Evolutionary conservation across 2,797 vertebrate species (phyloP).

Genomic region (Hydrocynus forskahlii): DNA sequence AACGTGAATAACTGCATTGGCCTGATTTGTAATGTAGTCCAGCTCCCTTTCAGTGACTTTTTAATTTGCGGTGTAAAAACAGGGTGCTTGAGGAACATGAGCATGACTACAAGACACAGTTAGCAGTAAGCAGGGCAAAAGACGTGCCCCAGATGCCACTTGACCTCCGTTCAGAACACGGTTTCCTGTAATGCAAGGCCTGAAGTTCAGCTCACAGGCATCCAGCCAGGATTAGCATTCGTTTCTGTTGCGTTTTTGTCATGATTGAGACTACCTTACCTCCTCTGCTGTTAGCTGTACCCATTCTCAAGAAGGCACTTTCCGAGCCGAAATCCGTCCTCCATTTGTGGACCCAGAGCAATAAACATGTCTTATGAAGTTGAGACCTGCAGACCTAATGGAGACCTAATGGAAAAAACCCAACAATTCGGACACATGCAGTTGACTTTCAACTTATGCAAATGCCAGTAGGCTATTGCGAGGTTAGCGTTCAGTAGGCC

Average conservation of each 20-base stretch:
- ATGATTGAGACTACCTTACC: constrained; percentile 74
- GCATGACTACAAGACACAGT: constrained; percentile 15
- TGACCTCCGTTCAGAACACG: not conserved
- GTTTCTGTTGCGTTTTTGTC: constrained; percentile 65
- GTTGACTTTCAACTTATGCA: constrained; percentile 85
- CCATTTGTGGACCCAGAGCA: constrained; percentile 83
- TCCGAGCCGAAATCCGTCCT: constrained; percentile 72
- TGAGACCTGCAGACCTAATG: constrained; percentile 81
- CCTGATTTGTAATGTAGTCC: constrained; percentile 38
- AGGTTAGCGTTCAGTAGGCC: constrained; percentile 82
- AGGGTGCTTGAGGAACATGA: constrained; percentile 30
- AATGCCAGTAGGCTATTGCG: constrained; percentile 81
- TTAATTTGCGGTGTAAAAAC: constrained; percentile 4
- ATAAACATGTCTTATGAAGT: constrained; percentile 79
- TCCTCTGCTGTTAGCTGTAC: constrained; percentile 74
- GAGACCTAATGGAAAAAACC: constrained; percentile 60
- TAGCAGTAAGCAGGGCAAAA: constrained; percentile 1
- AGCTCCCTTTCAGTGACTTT: constrained; percentile 11
- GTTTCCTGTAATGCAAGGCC: constrained; percentile 57
- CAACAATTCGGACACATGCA: constrained; percentile 81
- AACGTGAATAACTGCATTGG: constrained; percentile 34
- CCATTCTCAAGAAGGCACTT: constrained; percentile 73
- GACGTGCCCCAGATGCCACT: not conserved
- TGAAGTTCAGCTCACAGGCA: constrained; percentile 69
- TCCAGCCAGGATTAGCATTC: constrained; percentile 59